Base-by-base conservation (phyloP, 2,113 vertebrate species). In the Scomber japonicus region DNA sequence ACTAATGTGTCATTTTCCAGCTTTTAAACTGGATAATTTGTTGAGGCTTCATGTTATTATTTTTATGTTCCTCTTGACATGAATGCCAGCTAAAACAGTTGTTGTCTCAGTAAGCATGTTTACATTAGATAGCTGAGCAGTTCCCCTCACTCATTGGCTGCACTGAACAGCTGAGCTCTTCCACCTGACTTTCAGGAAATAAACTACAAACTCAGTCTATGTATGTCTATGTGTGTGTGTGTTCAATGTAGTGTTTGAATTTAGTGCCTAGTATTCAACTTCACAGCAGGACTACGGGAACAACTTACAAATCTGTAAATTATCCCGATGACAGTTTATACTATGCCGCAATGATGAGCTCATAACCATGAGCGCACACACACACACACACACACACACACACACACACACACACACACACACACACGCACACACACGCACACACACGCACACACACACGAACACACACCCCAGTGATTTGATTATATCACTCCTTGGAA, bases 301-400 rank as follows among this genome's bases (percentile, higher is more conserved):
- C 66, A 53, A 83, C 56, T 81, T 80, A 82, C 83, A 89, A 78
- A 88, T 70, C 75, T 83, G 74, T 71, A 81, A 92, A 92, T 89
- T 81, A 88, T 75, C 46, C 71, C 6, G 7, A 73, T 87, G 84
- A 90, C 83, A 89, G 88, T 88, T 84, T 88, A 76, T 84, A 79
- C 71, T 82, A 54, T 56, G 72, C 81, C 75, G 81, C 45, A 55
- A 16, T 6, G 4, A 81, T 92, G 88, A 91, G 48, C 86, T 90
- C 91, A 91, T 83, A 45, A 31, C n/a, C 66, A 30, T 35, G 12
- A 16, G 7, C 10, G 1, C 16, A 67, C 53, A 64, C 10, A 59
- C 19, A 76, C 67, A 74, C 50, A 69, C 61, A 53, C 72, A 17
- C 71, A 46, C 21, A 48, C 45, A 19, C 50, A 45, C 44, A 35